Base-by-base conservation (phyloP, 2,888 invertebrate species). In the Julus scandinavius region DNA sequence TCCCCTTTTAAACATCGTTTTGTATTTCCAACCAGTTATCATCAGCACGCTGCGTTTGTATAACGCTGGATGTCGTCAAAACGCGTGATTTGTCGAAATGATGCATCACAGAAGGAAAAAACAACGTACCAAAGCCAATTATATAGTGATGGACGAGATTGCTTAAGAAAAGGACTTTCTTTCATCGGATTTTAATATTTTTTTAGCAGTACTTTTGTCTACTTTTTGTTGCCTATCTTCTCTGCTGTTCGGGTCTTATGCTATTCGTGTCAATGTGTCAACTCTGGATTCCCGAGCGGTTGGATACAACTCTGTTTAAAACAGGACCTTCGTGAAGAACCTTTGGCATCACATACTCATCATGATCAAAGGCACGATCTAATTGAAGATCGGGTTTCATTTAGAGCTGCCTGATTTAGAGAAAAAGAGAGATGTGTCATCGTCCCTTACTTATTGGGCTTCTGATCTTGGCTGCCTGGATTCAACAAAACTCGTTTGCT, bases 391-490 rank as follows among this genome's bases (percentile, higher is more conserved):
- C 38, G 38, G 80, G 29, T 38, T 15, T 2, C 80, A 38, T 80
- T 15, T 3, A 29, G 29, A 29, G 29, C 29, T 29, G 29, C 29
- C 29, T 29, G 29, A 29, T 29, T 29, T 29, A 13, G 38, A 80
- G 80, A 80, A 80, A 5, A 40, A 80, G 80, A 80, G 80, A 80
- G 80, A 80, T 80, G 80, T 40, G 80, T 80, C 80, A 80, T 80
- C 80, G 80, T 15, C 11, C 40, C 80, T 38, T 80, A 38, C 38
- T 80, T 38, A 15, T 80, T 80, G 80, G 80, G 80, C 80, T 80
- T 80, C 80, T 80, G 13, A 80, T 80, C 29, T 80, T 38, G 80
- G 80, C 80, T 80, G 80, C 80, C 80, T 80, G 80, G 80, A 80
- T 80, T 38, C 80, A 38, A 2, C 38, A 80, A 38, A 11, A 38